phyloP scores from a whole-genome alignment of 2,797 vertebrate genomes.

The Kryptopterus vitreolus region DNA sequence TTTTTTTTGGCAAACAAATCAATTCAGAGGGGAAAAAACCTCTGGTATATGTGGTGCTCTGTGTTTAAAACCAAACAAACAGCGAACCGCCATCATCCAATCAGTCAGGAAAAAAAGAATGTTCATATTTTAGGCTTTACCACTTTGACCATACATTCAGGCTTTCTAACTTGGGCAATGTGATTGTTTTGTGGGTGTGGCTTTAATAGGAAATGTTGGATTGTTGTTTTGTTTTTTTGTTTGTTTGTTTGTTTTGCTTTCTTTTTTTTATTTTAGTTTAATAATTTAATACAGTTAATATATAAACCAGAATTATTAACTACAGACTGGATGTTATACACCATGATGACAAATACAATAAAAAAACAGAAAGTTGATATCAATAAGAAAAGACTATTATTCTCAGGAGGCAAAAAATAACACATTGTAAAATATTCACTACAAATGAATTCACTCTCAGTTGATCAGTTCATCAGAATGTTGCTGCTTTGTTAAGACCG shows the following conservation, averaged over 20 bases:
- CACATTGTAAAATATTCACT: too few relatives aligned
- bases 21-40: background rate
- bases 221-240: too few relatives aligned
- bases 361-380: too few relatives aligned
- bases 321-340: background rate
- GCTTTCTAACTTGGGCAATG: background rate
- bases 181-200: background rate
- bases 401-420: too few relatives aligned
- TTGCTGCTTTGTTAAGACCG: background rate
- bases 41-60: background rate
- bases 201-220: background rate
- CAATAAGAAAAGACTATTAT: background rate
- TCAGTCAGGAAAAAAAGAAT: background rate
- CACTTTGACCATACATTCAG: too few relatives aligned
- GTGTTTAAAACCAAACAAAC: background rate
- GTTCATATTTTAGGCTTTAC: too few relatives aligned
- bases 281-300: background rate
- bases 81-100: background rate
- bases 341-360: background rate
- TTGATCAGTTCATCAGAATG: too few relatives aligned
- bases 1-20: background rate
- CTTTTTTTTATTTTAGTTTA: background rate
- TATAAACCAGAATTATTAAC: background rate
- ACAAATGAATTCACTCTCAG: background rate
- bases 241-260: too few relatives aligned